These are phyloP conservation scores for Neoarius graeffei DNA, from an alignment of 2,113 vertebrate species.

Conservation along the genomic window DNA sequence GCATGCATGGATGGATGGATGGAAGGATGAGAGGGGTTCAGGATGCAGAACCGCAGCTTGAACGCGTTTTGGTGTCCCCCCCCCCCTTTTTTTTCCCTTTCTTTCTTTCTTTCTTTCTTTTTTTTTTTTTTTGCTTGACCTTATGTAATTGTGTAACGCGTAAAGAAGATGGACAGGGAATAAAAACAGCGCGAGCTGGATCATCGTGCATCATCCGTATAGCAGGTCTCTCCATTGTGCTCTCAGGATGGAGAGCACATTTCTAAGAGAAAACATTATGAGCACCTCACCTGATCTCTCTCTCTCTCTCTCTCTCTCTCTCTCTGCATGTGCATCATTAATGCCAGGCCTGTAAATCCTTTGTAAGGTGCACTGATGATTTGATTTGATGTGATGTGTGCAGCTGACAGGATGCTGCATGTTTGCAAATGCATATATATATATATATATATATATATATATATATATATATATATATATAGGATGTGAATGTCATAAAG, in stretches of 20 bases:
- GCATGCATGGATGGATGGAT: no score
- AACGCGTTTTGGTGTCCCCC: no score
- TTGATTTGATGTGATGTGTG: not conserved
- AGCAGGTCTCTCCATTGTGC: constrained; percentile 48
- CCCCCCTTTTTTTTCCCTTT: no score
- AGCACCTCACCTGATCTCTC: constrained; percentile 17
- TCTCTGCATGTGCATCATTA: not conserved
- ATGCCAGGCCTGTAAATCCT: constrained; percentile 35
- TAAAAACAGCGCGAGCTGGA: not conserved
- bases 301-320: not conserved
- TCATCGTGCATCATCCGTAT: not conserved
- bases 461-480: no score
- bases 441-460: no score
- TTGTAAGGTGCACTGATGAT: constrained; percentile 26
- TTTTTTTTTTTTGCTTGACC: constrained; percentile 17
- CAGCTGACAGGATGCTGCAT: not conserved
- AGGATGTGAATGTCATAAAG: not conserved
- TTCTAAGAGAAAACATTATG: constrained; percentile 10
- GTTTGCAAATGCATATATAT: constrained; percentile 2
- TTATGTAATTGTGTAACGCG: constrained; percentile 61
- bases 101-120: no score
- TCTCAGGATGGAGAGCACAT: constrained; percentile 1
- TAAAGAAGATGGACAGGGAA: constrained; percentile 27
- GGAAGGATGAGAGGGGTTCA: no score
- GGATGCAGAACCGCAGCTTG: no score